Conservation (phyloP, 2,797 vertebrate genomes). For the Liasis olivaceus region DNA sequence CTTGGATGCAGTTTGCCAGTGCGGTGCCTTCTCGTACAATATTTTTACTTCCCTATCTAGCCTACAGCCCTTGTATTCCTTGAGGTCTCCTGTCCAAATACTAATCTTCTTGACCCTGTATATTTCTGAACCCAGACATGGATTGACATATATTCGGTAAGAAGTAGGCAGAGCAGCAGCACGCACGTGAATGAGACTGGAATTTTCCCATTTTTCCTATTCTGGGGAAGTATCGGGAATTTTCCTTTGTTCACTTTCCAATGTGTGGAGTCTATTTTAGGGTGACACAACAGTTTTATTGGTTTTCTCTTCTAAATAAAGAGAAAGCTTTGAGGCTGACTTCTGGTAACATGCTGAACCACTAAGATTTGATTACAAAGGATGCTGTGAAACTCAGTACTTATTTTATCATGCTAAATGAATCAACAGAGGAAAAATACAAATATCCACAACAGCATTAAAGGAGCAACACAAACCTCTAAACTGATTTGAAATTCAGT, state of each 20-base stretch:
- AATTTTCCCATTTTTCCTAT: not conserved
- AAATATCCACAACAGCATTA: not conserved
- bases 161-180: too few species aligned
- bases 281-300: not conserved
- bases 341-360: not conserved
- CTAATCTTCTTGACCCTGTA: not conserved
- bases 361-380: not conserved
- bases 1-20: too few species aligned
- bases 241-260: not conserved
- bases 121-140: not conserved
- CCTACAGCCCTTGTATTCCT: not conserved
- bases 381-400: not conserved
- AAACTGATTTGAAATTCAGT: not conserved
- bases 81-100: not conserved
- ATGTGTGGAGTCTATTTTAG: not conserved
- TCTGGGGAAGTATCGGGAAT: not conserved
- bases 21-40: too few species aligned
- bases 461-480: not conserved
- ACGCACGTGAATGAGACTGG: not conserved
- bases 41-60: not conserved
- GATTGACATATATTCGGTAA: too few species aligned
- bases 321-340: not conserved
- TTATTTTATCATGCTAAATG: not conserved
- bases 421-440: not conserved
- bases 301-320: not conserved